A percentile compares a stretch with the other conserved stretches of the same genome.
Evolutionary conservation across 2,113 vertebrate species (phyloP).

Genomic region (Lasiurus cinereus): DNA sequence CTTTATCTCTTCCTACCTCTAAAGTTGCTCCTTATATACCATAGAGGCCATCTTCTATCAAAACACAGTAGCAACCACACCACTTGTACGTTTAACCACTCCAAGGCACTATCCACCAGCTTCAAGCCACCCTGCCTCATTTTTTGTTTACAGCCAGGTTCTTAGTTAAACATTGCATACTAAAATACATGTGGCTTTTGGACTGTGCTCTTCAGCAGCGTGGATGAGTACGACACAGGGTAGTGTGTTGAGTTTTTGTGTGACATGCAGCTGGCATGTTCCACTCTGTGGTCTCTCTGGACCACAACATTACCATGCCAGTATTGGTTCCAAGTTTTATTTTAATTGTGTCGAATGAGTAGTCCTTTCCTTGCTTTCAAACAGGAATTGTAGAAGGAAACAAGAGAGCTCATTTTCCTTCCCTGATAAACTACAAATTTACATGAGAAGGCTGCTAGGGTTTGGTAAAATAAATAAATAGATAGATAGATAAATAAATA

Average conservation of each 20-base stretch:
- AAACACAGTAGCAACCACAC: not conserved
- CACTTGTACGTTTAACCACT: not conserved
- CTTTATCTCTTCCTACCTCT: not conserved
- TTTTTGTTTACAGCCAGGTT: not conserved
- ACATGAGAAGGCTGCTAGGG: not conserved
- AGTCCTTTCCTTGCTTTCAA: not conserved
- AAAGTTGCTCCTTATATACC: not conserved
- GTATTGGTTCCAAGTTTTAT: not conserved
- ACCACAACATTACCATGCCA: not conserved
- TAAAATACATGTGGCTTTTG: not conserved
- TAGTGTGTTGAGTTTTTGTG: not conserved
- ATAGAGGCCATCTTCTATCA: not conserved
- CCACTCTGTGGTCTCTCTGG: not conserved
- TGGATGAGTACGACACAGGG: not conserved
- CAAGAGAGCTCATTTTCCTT: constrained; percentile 36
- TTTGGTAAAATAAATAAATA: not conserved
- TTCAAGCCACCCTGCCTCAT: not conserved
- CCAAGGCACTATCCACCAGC: not conserved
- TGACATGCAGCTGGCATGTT: not conserved
- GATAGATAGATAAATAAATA: too few relatives aligned
- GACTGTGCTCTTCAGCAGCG: not conserved
- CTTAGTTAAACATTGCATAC: not conserved
- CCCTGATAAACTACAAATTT: constrained; percentile 19
- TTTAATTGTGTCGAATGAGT: not conserved
- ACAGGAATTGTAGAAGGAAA: constrained; percentile 50